A percentile compares a stretch with the other conserved stretches of the same genome.
phyloP scores from a whole-genome alignment of 1,140 invertebrate species.

The Laodelphax striatellus region DNA sequence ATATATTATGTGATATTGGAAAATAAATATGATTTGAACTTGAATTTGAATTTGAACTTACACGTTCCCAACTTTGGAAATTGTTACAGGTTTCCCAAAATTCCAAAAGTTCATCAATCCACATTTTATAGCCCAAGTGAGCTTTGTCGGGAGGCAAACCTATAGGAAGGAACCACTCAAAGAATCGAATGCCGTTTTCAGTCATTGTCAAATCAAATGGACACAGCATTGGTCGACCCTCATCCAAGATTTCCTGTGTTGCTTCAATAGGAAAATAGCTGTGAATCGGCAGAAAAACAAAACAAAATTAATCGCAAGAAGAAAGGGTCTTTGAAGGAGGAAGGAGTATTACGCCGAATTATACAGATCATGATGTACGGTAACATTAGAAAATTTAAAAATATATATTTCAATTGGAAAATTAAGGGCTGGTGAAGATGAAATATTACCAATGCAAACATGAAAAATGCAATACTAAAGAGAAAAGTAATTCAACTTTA shows the following conservation, averaged over 20 bases:
- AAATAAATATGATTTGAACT: too few species aligned
- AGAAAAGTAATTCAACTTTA: too few species aligned
- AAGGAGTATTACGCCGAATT: too few species aligned
- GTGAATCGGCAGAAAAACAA: constrained; percentile 21
- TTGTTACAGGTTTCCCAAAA: constrained; percentile 66
- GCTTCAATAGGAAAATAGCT: constrained; percentile 64
- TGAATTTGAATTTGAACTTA: too few species aligned
- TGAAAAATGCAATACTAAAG: too few species aligned
- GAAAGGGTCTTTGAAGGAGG: too few species aligned
- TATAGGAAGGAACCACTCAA: constrained; percentile 69
- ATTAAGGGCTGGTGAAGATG: too few species aligned
- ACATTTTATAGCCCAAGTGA: constrained; percentile 54
- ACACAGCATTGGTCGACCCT: constrained; percentile 64
- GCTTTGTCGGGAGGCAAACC: constrained; percentile 48
- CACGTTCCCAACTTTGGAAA: constrained; percentile 53
- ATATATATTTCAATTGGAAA: too few species aligned
- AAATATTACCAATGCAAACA: too few species aligned
- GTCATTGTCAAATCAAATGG: constrained; percentile 49
- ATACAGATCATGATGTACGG: too few species aligned
- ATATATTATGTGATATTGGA: too few species aligned
- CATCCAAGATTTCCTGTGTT: constrained; percentile 79
- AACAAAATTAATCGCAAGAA: constrained; percentile 2
- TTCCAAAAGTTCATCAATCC: constrained; percentile 75
- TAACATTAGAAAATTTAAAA: too few species aligned
- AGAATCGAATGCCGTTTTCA: constrained; percentile 43